Conservation (phyloP, 2,113 vertebrate genomes). For the Myotis davidii region DNA sequence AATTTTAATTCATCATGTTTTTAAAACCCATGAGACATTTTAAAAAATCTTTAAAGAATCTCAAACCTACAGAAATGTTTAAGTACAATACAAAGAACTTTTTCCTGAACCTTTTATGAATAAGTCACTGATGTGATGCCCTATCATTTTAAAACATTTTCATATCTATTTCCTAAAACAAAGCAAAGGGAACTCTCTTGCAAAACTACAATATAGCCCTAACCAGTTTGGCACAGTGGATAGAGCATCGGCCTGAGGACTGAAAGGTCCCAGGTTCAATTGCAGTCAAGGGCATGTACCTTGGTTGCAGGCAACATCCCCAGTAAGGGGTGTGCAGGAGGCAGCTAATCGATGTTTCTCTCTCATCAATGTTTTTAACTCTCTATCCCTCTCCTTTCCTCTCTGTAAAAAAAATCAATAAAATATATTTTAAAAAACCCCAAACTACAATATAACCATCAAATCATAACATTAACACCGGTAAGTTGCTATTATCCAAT, state of each 20-base stretch:
- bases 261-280: too few species aligned
- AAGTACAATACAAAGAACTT: neutral
- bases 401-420: too few species aligned
- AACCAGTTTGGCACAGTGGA: too few species aligned
- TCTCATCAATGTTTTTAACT: too few species aligned
- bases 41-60: neutral
- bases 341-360: too few species aligned
- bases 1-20: conserved; percentile 15
- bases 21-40: neutral
- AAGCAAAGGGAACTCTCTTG: neutral
- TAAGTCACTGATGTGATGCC: neutral
- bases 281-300: too few species aligned
- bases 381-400: too few species aligned
- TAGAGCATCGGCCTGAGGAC: too few species aligned
- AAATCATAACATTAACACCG: neutral
- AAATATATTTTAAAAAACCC: too few species aligned
- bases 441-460: conserved; percentile 10
- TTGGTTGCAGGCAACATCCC: too few species aligned
- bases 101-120: neutral
- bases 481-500: neutral
- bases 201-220: neutral
- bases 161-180: neutral
- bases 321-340: too few species aligned
- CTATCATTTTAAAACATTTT: conserved; percentile 34
- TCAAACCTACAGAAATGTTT: neutral